Conservation (phyloP, 2,888 invertebrate species). For the Sturmia bella region DNA sequence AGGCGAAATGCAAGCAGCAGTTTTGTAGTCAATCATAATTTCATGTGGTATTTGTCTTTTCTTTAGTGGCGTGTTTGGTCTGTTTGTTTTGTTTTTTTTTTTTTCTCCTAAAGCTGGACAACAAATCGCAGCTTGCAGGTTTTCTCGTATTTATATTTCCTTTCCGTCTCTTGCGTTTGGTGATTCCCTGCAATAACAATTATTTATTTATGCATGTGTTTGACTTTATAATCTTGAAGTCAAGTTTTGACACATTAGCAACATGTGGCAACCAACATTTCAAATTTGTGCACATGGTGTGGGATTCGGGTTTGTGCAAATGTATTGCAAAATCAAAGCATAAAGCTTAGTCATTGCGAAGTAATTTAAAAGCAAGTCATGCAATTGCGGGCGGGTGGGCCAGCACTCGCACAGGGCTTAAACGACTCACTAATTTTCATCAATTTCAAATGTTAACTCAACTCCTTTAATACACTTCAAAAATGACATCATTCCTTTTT, state of each 20-base stretch:
- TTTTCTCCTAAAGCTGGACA: not conserved
- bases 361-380: slow-evolving; percentile 68
- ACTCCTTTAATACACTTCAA: slow-evolving; percentile 34
- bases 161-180: slow-evolving; percentile 7
- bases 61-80: no score
- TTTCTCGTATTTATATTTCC: slow-evolving; percentile 17
- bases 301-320: not conserved
- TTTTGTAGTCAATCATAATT: slow-evolving; percentile 66
- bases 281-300: not conserved
- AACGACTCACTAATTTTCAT: slow-evolving; percentile 64
- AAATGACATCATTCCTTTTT: slow-evolving; percentile 8
- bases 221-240: slow-evolving; percentile 75
- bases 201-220: slow-evolving; percentile 76
- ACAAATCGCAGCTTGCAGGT: slow-evolving; percentile 20
- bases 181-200: slow-evolving; percentile 21
- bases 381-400: not conserved
- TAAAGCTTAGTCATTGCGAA: slow-evolving; percentile 49
- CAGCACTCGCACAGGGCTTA: slow-evolving; percentile 38
- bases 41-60: slow-evolving; percentile 25
- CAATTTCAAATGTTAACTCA: slow-evolving; percentile 63
- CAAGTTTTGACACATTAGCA: slow-evolving; percentile 75
- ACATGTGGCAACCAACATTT: slow-evolving; percentile 70
- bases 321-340: slow-evolving; percentile 47
- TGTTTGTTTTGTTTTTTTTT: no score
- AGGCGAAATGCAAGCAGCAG: not conserved